These are phyloP conservation scores for Choloepus didactylus DNA, from an alignment of 2,797 vertebrate genomes.

Conservation along the genomic window DNA sequence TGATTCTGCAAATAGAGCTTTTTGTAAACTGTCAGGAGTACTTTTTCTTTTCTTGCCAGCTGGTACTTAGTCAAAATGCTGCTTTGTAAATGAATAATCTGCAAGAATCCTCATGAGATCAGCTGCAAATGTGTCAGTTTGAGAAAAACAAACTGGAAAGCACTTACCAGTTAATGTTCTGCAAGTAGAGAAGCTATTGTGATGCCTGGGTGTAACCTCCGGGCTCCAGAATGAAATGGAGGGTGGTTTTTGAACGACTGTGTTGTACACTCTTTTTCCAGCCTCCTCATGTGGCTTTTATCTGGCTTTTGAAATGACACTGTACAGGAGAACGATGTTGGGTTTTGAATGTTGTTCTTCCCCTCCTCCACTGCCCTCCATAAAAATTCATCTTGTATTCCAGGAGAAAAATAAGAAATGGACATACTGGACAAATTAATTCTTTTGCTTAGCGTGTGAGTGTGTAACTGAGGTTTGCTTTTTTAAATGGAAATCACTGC, in stretches of 20 bases:
- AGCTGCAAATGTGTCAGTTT: slow-evolving; percentile 34
- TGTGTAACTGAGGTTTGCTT: slow-evolving; percentile 81
- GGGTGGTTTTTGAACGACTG: slow-evolving; percentile 77
- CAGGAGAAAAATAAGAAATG: slow-evolving; percentile 84
- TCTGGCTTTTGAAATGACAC: slow-evolving; percentile 84
- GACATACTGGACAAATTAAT: slow-evolving; percentile 81
- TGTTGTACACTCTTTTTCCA: slow-evolving; percentile 61
- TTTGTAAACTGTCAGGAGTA: slow-evolving; percentile 43
- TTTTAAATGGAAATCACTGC: slow-evolving; percentile 82
- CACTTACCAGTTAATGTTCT: slow-evolving; percentile 84
- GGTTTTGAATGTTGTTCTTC: slow-evolving; percentile 81
- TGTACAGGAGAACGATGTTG: slow-evolving; percentile 83
- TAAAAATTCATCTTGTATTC: slow-evolving; percentile 79
- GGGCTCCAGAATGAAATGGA: slow-evolving; percentile 77
- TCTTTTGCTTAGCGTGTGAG: slow-evolving; percentile 74
- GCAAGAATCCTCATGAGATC: slow-evolving; percentile 51
- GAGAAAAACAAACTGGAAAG: slow-evolving; percentile 63
- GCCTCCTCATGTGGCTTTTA: slow-evolving; percentile 81
- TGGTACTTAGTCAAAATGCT: slow-evolving; percentile 48
- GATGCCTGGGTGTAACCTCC: slow-evolving; percentile 76
- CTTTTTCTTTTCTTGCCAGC: slow-evolving; percentile 5
- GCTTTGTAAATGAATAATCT: slow-evolving; percentile 68
- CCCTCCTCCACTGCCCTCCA: slow-evolving; percentile 47
- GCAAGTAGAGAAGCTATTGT: slow-evolving; percentile 62
- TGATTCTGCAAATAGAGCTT: slow-evolving; percentile 40